Evolutionary conservation across 2,797 vertebrate genomes (phyloP).

Genomic region (Cryptoblepharus egeriae): DNA sequence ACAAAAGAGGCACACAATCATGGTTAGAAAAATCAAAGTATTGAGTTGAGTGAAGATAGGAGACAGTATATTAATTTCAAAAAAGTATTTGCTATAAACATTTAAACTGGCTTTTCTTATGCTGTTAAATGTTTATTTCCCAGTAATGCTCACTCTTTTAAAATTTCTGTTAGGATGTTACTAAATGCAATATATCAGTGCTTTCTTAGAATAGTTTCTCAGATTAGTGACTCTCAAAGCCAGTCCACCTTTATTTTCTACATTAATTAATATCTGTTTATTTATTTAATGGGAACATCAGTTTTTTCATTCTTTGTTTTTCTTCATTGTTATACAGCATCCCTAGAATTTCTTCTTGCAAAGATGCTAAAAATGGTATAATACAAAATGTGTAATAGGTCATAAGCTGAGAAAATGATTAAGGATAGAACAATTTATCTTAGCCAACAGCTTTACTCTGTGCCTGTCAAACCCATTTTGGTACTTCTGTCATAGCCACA

Average conservation of each 20-base stretch:
- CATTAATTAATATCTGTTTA: too few species aligned
- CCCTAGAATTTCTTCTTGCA: background rate
- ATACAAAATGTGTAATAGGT: background rate
- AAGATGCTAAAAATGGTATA: constrained; percentile 1
- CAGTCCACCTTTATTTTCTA: background rate
- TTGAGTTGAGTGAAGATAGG: background rate
- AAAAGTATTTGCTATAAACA: background rate
- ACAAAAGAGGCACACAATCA: background rate
- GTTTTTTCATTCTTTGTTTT: background rate
- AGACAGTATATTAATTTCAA: background rate
- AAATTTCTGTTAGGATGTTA: background rate
- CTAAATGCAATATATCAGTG: background rate
- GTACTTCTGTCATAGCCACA: background rate
- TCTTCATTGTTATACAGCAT: background rate
- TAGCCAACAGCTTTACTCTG: background rate
- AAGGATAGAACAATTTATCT: background rate
- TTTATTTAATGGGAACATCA: background rate
- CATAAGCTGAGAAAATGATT: background rate
- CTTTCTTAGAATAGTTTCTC: background rate
- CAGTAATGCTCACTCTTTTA: background rate
- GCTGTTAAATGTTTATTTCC: background rate
- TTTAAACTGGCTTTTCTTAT: background rate
- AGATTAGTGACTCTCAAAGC: background rate
- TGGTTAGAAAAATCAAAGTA: constrained; percentile 6
- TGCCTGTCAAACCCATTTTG: background rate